Evolutionary conservation across 1,140 invertebrate species (phyloP).

Genomic region (Drosophila nasuta): DNA sequence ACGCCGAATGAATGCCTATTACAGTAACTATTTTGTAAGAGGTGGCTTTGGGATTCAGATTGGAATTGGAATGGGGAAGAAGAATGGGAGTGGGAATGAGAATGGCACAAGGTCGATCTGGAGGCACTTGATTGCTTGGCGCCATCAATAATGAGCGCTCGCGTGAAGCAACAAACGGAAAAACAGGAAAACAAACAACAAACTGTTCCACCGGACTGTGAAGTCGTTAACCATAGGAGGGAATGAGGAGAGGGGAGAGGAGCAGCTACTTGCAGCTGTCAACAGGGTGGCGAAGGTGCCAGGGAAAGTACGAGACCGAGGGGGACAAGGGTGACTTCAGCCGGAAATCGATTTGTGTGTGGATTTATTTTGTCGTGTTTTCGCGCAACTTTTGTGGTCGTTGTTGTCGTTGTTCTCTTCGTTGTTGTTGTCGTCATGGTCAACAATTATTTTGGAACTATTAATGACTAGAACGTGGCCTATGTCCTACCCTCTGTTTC

Average conservation of each 20-base stretch:
- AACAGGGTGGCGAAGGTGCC: conserved; percentile 51
- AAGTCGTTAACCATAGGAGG: conserved; percentile 38
- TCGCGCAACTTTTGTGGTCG: conserved; percentile 58
- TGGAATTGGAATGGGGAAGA: not conserved
- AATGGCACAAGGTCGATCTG: conserved; percentile 68
- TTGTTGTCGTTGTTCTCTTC: conserved; percentile 19
- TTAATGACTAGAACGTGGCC: conserved; percentile 71
- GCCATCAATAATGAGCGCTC: conserved; percentile 76
- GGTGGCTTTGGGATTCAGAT: not conserved
- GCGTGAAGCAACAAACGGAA: conserved; percentile 68
- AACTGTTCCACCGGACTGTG: conserved; percentile 46
- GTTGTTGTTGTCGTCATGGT: conserved; percentile 70
- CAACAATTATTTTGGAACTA: conserved; percentile 80
- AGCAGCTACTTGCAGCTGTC: conserved; percentile 76
- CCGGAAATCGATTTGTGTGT: conserved; percentile 80
- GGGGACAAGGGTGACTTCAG: conserved; percentile 14
- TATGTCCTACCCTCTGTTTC: not conserved
- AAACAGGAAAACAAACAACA: conserved; percentile 73
- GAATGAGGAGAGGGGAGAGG: not conserved
- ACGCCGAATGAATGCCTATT: conserved; percentile 71
- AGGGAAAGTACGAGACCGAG: conserved; percentile 3
- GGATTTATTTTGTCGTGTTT: conserved; percentile 75
- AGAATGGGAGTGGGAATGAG: not conserved
- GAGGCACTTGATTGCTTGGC: conserved; percentile 52
- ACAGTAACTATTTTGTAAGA: conserved; percentile 40